phyloP scores from a whole-genome alignment of 92 coral and sea anemone species.

The Scolanthus callimorphus region DNA sequence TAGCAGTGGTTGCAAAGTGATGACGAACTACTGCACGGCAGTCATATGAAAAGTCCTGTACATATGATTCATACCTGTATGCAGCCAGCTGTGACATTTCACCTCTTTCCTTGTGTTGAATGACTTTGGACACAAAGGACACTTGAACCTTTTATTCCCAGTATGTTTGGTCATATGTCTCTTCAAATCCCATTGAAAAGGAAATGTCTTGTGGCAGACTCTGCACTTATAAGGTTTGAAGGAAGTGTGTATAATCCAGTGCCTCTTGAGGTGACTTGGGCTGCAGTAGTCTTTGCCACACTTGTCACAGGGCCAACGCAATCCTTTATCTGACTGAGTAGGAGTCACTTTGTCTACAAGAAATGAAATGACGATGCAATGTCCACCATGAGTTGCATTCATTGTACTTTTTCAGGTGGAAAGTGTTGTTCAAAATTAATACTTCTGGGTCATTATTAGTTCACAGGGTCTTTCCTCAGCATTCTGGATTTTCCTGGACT shows the following conservation, averaged over 20 bases:
- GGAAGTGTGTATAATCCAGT: constrained; percentile 77
- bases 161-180: constrained; percentile 67
- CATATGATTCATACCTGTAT: constrained; percentile 61
- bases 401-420: no score
- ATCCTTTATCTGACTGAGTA: constrained; percentile 51
- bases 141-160: constrained; percentile 69
- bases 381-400: no score
- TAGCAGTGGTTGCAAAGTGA: no score
- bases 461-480: no score
- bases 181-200: constrained; percentile 75
- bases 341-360: constrained; percentile 46
- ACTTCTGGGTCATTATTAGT: no score
- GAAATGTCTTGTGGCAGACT: constrained; percentile 47
- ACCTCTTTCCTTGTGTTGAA: constrained; percentile 60
- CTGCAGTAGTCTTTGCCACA: constrained; percentile 69
- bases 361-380: neutral
- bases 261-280: constrained; percentile 64
- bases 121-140: constrained; percentile 55
- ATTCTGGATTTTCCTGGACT: no score
- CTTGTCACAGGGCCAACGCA: constrained; percentile 75
- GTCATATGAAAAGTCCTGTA: no score
- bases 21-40: no score
- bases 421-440: no score
- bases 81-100: constrained; percentile 66
- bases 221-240: constrained; percentile 65